A percentile compares a stretch with the other conserved stretches of the same genome.
Evolutionary conservation across 64 coral and sea anemone species (phyloP).

Genomic region (Pocillopora verrucosa): DNA sequence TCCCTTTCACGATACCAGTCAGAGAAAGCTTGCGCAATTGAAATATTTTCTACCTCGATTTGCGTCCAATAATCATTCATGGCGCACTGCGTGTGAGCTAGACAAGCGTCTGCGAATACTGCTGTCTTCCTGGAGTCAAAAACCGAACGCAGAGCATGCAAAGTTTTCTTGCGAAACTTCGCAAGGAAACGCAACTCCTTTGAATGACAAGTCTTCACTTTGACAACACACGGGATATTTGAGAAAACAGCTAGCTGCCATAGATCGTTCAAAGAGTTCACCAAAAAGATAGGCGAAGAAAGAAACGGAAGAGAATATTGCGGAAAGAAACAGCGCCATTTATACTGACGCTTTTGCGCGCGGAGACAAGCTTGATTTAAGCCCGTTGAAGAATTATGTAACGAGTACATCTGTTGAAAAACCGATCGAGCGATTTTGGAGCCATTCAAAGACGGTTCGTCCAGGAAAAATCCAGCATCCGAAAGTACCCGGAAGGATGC

Average conservation of each 20-base stretch:
- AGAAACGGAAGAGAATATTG: conserved; percentile 28
- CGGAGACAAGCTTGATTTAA: conserved; percentile 33
- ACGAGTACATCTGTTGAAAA: conserved; percentile 16
- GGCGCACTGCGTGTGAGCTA: conserved; percentile 21
- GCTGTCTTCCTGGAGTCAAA: neutral
- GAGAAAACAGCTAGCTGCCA: conserved; percentile 44
- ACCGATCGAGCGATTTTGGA: neutral
- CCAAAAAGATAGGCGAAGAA: conserved; percentile 15
- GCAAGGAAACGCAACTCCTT: neutral
- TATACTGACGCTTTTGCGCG: conserved; percentile 1
- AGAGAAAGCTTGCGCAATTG: conserved; percentile 24
- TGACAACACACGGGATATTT: conserved; percentile 14
- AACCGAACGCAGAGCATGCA: conserved; percentile 3
- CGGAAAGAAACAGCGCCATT: conserved; percentile 46
- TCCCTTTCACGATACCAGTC: conserved; percentile 30
- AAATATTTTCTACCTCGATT: conserved; percentile 20
- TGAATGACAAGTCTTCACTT: conserved; percentile 24
- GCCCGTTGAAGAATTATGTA: conserved; percentile 26
- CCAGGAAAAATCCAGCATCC: conserved; percentile 47
- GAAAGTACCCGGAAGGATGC: conserved; percentile 42
- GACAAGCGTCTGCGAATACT: conserved; percentile 37
- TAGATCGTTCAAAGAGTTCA: conserved; percentile 51
- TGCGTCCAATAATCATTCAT: conserved; percentile 32
- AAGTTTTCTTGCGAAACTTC: conserved; percentile 33
- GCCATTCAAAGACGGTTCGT: conserved; percentile 44